Conservation (phyloP, 2,113 vertebrate species). For the Bombycilla garrulus region DNA sequence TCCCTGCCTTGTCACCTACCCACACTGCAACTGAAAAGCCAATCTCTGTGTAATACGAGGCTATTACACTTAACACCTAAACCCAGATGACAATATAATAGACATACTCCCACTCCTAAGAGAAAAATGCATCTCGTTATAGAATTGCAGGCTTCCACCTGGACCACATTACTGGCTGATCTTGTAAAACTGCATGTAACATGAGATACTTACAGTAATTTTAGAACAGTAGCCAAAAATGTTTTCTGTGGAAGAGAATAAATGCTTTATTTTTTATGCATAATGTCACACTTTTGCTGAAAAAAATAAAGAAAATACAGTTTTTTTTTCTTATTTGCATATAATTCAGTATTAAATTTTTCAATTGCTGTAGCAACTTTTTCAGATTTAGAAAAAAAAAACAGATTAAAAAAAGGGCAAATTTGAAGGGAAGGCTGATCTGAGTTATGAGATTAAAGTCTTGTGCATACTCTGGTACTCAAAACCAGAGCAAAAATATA, state of each 20-base stretch:
- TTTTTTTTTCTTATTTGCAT: not conserved
- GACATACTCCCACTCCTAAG: not conserved
- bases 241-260: not conserved
- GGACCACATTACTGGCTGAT: not conserved
- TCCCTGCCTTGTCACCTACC: not conserved
- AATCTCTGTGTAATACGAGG: not conserved
- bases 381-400: not conserved
- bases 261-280: not conserved
- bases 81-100: not conserved
- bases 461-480: not conserved
- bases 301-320: not conserved
- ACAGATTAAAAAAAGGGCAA: rapidly evolving
- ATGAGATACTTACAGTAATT: not conserved
- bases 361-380: not conserved
- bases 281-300: not conserved
- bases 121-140: not conserved
- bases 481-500: not conserved
- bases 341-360: not conserved
- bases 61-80: not conserved
- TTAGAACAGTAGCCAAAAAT: not conserved
- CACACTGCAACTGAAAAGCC: not conserved
- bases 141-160: not conserved
- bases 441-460: not conserved
- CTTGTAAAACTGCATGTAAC: not conserved
- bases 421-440: not conserved